Evolutionary conservation across 1,140 invertebrate species (phyloP).

Genomic region (Octopus sinensis): DNA sequence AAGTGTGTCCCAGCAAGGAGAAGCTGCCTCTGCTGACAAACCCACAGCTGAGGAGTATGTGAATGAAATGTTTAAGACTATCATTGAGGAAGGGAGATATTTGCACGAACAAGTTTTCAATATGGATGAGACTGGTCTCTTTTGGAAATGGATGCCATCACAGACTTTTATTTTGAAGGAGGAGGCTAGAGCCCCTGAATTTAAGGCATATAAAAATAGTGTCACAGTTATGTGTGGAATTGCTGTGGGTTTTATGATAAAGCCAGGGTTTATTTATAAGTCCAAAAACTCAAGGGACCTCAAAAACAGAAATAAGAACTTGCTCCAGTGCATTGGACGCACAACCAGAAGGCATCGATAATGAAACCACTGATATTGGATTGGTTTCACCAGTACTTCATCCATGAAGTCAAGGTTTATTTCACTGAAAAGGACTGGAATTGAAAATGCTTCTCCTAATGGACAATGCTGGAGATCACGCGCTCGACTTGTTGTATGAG

Average conservation of each 20-base stretch:
- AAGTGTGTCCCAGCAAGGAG: neutral
- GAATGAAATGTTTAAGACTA: neutral
- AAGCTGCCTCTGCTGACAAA: neutral
- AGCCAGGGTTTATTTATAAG: constrained; percentile 5
- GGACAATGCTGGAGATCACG: neutral
- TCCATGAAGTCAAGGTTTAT: neutral
- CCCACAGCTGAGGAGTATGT: neutral
- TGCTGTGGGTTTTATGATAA: constrained; percentile 1
- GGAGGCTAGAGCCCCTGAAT: neutral
- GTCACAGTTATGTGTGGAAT: neutral
- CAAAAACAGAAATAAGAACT: constrained; percentile 2
- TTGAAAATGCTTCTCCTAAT: neutral
- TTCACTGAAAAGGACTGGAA: neutral
- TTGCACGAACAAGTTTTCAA: neutral
- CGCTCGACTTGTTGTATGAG: neutral
- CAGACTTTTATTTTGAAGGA: neutral
- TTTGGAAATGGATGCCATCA: neutral
- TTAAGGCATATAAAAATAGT: neutral
- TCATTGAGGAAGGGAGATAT: neutral
- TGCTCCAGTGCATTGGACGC: constrained; percentile 1
- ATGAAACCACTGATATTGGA: neutral
- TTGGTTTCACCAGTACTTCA: neutral
- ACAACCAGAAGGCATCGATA: neutral
- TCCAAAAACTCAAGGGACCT: neutral
- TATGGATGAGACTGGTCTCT: constrained; percentile 1